Evolutionary conservation across 2,888 invertebrate genomes (phyloP), one percentile per base, ranked within the genome.

Genomic region (Ditula angustiorana): DNA sequence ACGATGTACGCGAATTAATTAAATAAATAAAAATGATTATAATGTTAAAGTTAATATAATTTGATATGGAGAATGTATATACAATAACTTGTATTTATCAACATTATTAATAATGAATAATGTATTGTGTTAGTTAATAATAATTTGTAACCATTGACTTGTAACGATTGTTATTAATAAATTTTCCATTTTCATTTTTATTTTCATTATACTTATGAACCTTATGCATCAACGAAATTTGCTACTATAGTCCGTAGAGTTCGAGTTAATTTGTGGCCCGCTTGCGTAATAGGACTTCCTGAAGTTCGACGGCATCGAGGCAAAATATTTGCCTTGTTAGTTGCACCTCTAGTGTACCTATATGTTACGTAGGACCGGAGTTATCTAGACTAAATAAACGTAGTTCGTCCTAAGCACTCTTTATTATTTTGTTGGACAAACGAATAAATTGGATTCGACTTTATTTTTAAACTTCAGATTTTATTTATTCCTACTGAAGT

Each of bases 251-350:
- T 16, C 16, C 52, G 33, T 21, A 44, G 30, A 24, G 37, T 46
- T 44, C 30, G 33, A 44, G 13, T 13, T 37, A 41, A 16, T 53
- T 53, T 52, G 35, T 23, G 26, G 33, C 24, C 50, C 26, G 37
- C 16, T 19, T 52, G 58, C 52, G 58, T 58, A 58, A 58, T 58
- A 59, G 53, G 46, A 59, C 58, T 64, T 53, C 53, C 53, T 53
- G 37, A 59, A 64, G 58, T 64, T 53, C 59, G 46, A 59, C 35
- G 53, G 46, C 64, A 46, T 59, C 35, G 16, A 59, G 53, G 53
- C 53, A 52, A 64, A 59, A 64, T 64, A 47, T 53, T 64, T 59
- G 52, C 59, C 59, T 59, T 64, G 58, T 63, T 63, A 57, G 50
- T 33, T 63, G 49, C 57, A 50, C 61, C 61, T 56, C 47, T 23